Evolutionary conservation across 2,113 vertebrate genomes (phyloP), one percentile per base, ranked within the genome.

Genomic region (Phaethon lepturus): DNA sequence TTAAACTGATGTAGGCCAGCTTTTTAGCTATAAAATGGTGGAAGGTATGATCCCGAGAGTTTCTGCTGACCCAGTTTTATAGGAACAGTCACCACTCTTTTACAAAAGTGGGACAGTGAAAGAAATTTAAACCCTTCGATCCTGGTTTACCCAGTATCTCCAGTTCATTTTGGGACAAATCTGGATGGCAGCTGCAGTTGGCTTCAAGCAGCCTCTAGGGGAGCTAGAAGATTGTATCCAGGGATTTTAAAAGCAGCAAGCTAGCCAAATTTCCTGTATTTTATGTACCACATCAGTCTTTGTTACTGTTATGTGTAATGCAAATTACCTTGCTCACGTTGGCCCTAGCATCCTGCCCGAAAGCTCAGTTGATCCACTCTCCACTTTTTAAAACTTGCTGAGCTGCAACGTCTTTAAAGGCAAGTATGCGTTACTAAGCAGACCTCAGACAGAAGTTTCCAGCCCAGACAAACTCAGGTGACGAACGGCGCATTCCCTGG

Each of bases 141-240:
- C 56, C 35, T 45, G 28, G 50, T 82, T 84, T 92, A 86, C 20
- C 10, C 75, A 50, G 20, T 44, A 59, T 35, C 29, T 87, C 55
- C 68, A 88, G 4, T 20, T 53, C 33, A 42, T 53, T 94, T 81
- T 50, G 90, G 52, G 78, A 85, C 58, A 68, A 81, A 82, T 42
- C 33, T 40, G 59, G 56, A 40, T 28, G 84, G 66, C 56, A 81
- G 49, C 58, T 78, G 58, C 13, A 84, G 55, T 3, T 86, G 82
- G 45, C 77, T 76, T 66, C 78, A 90, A 93, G 69, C 90, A 90
- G 90, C 95, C 93, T 94, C 92, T 96, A 88, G 93, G 90, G 93
- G 87, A 96, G 90, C 93, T 77, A 88, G 62, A 93, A 94, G 93
- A 96, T 89, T 78, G 60, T 22, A 75, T 91, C 71, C 62, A 87